Evolutionary conservation across 2,888 invertebrate genomes (phyloP).

Genomic region (Cabera pusaria): DNA sequence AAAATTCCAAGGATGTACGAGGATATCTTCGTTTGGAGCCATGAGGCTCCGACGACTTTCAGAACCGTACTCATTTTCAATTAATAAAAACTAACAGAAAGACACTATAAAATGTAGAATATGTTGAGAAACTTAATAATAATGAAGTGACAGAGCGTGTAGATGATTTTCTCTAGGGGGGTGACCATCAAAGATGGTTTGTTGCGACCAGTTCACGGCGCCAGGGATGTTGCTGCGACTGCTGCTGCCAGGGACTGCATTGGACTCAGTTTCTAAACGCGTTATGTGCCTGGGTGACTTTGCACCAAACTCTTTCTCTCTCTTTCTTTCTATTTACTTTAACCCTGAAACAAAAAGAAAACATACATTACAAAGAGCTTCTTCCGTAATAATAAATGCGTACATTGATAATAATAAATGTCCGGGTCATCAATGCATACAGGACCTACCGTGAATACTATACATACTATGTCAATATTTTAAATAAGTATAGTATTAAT

Average conservation of each 20-base stretch:
- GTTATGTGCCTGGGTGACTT: constrained; percentile 48
- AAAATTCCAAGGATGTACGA: constrained; percentile 88
- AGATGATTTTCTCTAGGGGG: constrained; percentile 70
- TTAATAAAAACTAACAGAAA: no score
- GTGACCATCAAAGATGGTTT: constrained; percentile 74
- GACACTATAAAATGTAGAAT: constrained; percentile 76
- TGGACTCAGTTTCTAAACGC: constrained; percentile 47
- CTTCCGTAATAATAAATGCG: no score
- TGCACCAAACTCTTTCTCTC: constrained; percentile 48
- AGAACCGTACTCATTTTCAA: constrained; percentile 84
- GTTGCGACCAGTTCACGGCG: constrained; percentile 55
- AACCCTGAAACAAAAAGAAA: constrained; percentile 72
- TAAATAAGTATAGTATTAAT: no score
- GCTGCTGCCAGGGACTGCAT: constrained; percentile 59
- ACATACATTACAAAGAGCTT: no score
- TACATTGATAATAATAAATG: no score
- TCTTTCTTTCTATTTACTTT: constrained; percentile 52
- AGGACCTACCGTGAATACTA: no score
- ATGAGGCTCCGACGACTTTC: constrained; percentile 91
- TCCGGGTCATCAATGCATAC: no score
- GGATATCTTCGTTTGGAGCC: constrained; percentile 89
- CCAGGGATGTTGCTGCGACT: constrained; percentile 44
- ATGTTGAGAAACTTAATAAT: constrained; percentile 80
- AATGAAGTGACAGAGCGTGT: constrained; percentile 82
- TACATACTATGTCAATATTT: no score